Conservation (phyloP, 2,888 invertebrate species). For the Cephalotes varians region DNA sequence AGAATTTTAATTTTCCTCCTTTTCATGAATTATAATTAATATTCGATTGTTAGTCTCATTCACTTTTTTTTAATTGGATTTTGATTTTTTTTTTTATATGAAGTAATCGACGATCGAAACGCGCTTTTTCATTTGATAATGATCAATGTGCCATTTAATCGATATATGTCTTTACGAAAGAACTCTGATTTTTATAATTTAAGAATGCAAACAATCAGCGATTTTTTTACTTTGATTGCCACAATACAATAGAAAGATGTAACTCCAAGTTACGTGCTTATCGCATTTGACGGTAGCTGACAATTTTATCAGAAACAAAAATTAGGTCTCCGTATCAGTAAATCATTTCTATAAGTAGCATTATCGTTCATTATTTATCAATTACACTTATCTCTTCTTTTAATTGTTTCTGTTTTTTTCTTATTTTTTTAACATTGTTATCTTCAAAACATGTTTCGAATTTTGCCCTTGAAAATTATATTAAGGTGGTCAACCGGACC, state of each 20-base stretch:
- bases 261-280: neutral
- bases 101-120: neutral
- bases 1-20: neutral
- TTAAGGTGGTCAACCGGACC: no score
- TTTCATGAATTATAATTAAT: neutral
- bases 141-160: neutral
- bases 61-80: neutral
- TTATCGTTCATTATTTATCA: conserved; percentile 24
- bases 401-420: neutral
- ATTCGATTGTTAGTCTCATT: neutral
- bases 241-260: neutral
- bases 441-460: neutral
- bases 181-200: neutral
- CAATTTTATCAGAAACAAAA: conserved; percentile 39
- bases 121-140: neutral
- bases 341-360: neutral
- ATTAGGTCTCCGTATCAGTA: conserved; percentile 14
- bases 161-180: neutral
- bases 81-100: neutral
- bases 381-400: neutral
- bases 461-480: no score
- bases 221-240: neutral
- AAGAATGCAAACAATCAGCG: neutral
- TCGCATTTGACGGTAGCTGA: neutral
- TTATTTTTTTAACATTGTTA: neutral